These are phyloP conservation scores for Meta bourneti DNA, from an alignment of 2,888 invertebrate species.

Conservation along the genomic window DNA sequence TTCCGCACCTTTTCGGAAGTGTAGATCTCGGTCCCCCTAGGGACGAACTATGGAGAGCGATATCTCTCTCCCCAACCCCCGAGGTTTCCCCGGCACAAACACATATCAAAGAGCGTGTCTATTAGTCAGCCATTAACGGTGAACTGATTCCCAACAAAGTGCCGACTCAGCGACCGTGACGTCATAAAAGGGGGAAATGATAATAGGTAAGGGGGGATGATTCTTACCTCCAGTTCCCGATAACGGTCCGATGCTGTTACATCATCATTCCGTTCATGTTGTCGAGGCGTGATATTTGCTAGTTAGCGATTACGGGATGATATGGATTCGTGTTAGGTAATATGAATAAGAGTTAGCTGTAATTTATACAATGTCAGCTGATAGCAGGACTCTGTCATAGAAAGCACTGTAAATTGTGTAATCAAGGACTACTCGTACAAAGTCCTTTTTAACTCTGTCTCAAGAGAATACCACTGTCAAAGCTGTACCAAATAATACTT, in stretches of 20 bases:
- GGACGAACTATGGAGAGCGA: not conserved
- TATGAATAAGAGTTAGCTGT: too few relatives aligned
- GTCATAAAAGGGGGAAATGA: constrained; percentile 45
- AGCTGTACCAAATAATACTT: too few relatives aligned
- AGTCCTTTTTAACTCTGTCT: too few relatives aligned
- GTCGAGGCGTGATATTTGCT: constrained; percentile 17
- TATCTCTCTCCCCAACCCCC: not conserved
- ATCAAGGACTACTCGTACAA: too few relatives aligned
- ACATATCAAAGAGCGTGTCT: constrained; percentile 64
- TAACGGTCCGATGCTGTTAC: constrained; percentile 17
- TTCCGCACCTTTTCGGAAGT: constrained; percentile 20
- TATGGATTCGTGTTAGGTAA: too few relatives aligned
- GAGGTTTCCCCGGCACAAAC: constrained; percentile 7
- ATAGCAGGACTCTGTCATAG: too few relatives aligned
- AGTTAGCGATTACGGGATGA: not conserved
- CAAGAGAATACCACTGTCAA: too few relatives aligned
- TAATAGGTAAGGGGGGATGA: not conserved
- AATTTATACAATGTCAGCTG: too few relatives aligned
- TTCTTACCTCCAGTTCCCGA: constrained; percentile 40
- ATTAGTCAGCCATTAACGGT: constrained; percentile 74
- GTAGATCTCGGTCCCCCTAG: constrained; percentile 3
- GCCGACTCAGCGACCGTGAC: constrained; percentile 72
- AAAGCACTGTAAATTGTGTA: too few relatives aligned
- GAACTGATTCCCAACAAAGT: constrained; percentile 69
- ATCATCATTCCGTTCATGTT: not conserved